Conservation (phyloP, 2,888 invertebrate genomes). For the Meliscaeva auricollis region DNA sequence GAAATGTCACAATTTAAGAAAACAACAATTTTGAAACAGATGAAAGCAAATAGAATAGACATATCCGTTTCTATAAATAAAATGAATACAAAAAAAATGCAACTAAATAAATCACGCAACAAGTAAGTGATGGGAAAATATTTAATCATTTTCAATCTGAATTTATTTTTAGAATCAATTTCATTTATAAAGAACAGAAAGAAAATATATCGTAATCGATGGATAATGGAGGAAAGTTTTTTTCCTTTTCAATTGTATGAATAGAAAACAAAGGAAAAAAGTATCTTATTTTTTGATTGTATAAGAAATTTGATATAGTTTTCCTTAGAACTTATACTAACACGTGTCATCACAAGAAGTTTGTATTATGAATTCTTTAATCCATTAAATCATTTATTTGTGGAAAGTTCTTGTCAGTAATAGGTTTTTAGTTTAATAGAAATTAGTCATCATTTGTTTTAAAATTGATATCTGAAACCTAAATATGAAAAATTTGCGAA, state of each 20-base stretch:
- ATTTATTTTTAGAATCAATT: slow-evolving; percentile 23
- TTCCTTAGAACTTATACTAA: not conserved
- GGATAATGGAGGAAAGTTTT: slow-evolving; percentile 17
- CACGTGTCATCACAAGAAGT: not conserved
- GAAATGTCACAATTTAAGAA: no score
- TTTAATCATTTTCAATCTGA: slow-evolving; percentile 10
- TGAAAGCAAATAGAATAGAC: not conserved
- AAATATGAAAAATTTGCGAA: no score
- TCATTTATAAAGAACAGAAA: slow-evolving; percentile 8
- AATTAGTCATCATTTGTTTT: no score
- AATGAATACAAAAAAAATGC: not conserved
- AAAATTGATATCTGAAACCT: no score
- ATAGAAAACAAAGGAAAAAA: not conserved
- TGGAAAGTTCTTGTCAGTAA: no score
- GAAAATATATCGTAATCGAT: not conserved
- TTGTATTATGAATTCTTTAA: slow-evolving; percentile 2
- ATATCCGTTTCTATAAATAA: not conserved
- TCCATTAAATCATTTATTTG: not conserved
- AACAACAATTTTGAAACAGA: not conserved
- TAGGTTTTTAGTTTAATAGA: no score
- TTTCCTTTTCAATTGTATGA: slow-evolving; percentile 1
- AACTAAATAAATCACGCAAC: not conserved
- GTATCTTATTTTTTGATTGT: not conserved
- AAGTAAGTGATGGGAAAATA: not conserved
- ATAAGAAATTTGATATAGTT: not conserved